A percentile compares a stretch with the other conserved stretches of the same genome.
phyloP scores from a whole-genome alignment of 1,140 invertebrate genomes.

The Euwallacea fornicatus region DNA sequence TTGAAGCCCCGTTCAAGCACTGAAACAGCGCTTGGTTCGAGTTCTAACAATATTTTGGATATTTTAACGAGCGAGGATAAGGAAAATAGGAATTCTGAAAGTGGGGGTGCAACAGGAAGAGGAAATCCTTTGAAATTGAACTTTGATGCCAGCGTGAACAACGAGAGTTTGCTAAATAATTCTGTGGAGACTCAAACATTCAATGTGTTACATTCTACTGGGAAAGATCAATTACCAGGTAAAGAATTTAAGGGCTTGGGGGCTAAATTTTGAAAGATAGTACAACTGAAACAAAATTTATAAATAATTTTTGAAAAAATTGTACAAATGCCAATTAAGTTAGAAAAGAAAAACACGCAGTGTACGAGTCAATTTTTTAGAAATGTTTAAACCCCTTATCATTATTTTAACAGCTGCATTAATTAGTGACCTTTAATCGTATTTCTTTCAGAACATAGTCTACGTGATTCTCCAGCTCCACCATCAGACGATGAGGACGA shows the following conservation, averaged over 20 bases:
- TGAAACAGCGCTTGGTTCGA: conserved; percentile 14
- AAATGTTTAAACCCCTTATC: no score
- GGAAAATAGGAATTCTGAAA: conserved; percentile 15
- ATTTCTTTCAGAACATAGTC: conserved; percentile 10
- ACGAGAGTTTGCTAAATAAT: conserved; percentile 24
- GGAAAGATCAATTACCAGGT: conserved; percentile 16
- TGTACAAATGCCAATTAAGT: no score
- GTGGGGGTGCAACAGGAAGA: not conserved
- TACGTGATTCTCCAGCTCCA: conserved; percentile 13
- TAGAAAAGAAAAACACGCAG: no score
- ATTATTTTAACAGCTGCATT: no score
- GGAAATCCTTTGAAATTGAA: conserved; percentile 22
- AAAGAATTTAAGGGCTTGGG: not conserved
- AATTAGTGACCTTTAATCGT: not conserved
- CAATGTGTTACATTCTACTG: conserved; percentile 24
- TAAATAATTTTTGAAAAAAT: no score
- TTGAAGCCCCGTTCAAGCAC: conserved; percentile 22
- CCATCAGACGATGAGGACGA: conserved; percentile 30
- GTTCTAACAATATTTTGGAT: conserved; percentile 33
- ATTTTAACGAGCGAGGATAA: conserved; percentile 23
- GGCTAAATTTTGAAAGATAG: not conserved
- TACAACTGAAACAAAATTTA: no score
- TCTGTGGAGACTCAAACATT: conserved; percentile 31
- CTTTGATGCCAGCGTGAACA: conserved; percentile 30
- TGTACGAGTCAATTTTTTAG: no score